phyloP scores from a whole-genome alignment of 2,797 vertebrate genomes.

The Peromyscus nudipes region DNA sequence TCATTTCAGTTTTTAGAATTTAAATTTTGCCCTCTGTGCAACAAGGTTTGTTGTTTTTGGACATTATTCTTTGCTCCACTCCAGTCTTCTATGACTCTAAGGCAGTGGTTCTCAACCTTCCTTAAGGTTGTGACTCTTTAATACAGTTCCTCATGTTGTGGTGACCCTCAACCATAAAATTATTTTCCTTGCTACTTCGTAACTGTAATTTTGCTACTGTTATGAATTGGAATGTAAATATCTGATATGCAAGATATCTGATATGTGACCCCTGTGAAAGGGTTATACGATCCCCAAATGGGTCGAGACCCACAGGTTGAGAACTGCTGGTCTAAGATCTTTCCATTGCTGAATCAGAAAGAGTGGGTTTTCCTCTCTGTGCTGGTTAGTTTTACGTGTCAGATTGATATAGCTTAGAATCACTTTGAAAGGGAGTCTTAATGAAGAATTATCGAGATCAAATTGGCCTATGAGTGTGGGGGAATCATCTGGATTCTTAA shows the following conservation, averaged over 20 bases:
- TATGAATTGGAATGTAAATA: background rate
- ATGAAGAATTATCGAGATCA: background rate
- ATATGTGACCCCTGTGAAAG: background rate
- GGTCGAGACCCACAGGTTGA: background rate
- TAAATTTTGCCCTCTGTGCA: background rate
- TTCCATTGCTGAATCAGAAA: too few relatives aligned
- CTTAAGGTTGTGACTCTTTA: background rate
- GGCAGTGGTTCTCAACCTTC: background rate
- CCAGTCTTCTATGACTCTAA: background rate
- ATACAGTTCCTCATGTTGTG: background rate
- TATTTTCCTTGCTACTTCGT: background rate
- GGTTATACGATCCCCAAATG: background rate
- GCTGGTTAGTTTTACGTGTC: background rate
- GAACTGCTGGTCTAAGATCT: background rate
- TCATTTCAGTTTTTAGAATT: background rate
- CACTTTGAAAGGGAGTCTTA: background rate
- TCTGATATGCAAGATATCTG: background rate
- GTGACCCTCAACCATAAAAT: background rate
- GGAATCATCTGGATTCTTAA: background rate
- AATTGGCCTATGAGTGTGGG: background rate
- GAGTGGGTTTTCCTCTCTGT: background rate
- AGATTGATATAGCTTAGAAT: background rate
- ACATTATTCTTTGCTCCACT: background rate
- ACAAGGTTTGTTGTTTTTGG: background rate
- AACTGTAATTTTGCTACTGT: background rate